A percentile compares a stretch with the other conserved stretches of the same genome.
These are phyloP conservation scores for Argyresthia albistria DNA, from an alignment of 2,888 invertebrate species.

Conservation along the genomic window DNA sequence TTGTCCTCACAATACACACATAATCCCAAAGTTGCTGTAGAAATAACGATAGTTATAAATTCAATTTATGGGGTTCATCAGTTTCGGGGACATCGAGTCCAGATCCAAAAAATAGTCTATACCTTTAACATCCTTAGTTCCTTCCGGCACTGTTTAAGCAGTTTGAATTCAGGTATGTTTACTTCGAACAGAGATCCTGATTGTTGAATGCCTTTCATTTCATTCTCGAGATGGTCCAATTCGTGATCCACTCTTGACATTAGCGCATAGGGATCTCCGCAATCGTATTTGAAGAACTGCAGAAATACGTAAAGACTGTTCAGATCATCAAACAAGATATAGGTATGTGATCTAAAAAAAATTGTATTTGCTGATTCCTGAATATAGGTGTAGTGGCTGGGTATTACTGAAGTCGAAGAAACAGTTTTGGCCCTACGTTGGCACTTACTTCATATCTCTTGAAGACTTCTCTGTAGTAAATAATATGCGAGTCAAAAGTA, in stretches of 20 bases:
- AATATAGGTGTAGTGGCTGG: no score
- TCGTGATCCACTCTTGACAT: constrained; percentile 85
- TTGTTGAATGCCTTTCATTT: constrained; percentile 89
- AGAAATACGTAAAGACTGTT: no score
- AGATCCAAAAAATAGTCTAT: constrained; percentile 6
- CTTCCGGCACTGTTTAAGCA: constrained; percentile 91
- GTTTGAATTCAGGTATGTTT: constrained; percentile 93
- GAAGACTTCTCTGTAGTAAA: constrained; percentile 91
- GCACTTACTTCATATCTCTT: constrained; percentile 74
- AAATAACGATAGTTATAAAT: constrained; percentile 3
- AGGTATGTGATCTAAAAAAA: not conserved
- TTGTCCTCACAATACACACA: constrained; percentile 88
- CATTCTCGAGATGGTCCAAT: constrained; percentile 84
- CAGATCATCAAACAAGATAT: no score
- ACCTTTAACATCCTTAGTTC: constrained; percentile 92
- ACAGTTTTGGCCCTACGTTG: not conserved
- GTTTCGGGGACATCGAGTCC: not conserved
- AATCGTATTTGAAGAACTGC: constrained; percentile 81
- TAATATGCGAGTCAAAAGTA: constrained; percentile 87
- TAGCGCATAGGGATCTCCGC: constrained; percentile 80
- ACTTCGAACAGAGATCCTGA: constrained; percentile 96
- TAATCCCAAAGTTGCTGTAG: constrained; percentile 95
- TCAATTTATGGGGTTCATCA: not conserved
- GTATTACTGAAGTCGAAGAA: no score
- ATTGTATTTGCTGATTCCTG: not conserved